Base-by-base conservation (phyloP, 1,140 invertebrate species). In the Elysia chlorotica region DNA sequence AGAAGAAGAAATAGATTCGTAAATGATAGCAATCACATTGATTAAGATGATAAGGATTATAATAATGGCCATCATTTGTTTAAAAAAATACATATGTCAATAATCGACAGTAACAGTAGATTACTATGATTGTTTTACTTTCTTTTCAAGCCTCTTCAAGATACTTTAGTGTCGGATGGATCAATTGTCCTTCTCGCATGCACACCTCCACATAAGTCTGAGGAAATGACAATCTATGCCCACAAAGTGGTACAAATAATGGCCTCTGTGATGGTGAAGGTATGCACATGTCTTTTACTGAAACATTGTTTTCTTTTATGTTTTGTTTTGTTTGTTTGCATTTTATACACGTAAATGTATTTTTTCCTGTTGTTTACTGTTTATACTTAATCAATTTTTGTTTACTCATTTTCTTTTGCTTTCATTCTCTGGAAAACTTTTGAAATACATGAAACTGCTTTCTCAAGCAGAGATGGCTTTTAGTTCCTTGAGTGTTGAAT, bases 151-250 rank as follows among this genome's bases (percentile, higher is more conserved):
- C 25, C 61, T 65, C 21, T 74, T 28, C 53, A 65, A 71, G 67
- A 74, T 38, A 63, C 25, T 28, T 41, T 74, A 2, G 33, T 74
- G 37, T 66, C 59, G 25, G 48, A 63, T 14, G 74, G 74, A 25
- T 56, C 48, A 48, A 71, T 71, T 67, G 74, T 75, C 6, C 53
- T 75, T 33, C 25, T 75, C 21, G 37, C 59, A 0, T 75, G 71
- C 56, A 41, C 37, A 3, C 48, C 4, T 28, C 53, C 48, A 53
- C 14, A 23, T 14, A 41, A 5, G 38, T 14, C 10, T 17, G 38
- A 25, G 21, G 41, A 48, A n/a, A n/a, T 28, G 5, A 53, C 21
- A n/a, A 10, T 41, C 2, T 6, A 48, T 33, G 74, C 48, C 33
- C 6, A 75, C 53, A 71, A 62, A 31, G 41, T 75, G 38, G 63